Evolutionary conservation across 2,888 invertebrate genomes (phyloP), one percentile per base, ranked within the genome.

Genomic region (Acleris emargana): DNA sequence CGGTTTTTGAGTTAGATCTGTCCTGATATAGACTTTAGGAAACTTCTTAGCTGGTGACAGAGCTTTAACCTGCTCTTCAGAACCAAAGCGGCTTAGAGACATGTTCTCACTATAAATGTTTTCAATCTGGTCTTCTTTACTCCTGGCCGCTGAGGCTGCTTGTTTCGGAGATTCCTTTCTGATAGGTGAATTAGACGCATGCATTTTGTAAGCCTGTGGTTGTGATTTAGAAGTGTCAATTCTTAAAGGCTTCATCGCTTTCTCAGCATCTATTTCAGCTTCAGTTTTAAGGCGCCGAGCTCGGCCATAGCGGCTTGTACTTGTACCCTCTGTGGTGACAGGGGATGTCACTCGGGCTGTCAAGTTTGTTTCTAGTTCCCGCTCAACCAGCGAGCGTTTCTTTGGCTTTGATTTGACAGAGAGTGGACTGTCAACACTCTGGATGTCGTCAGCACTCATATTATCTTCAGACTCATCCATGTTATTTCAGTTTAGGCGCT

Each of bases 281-380:
- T 87, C 84, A n/a, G 85, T 80, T 80, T 94, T 94, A 6, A 91
- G 83, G 62, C 93, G 92, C 38, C 94, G 91, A 58, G 93, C 86
- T 77, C 95, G 88, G 9, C 95, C 95, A 80, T 94, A 95, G 16
- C 95, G 93, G 72, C 94, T 95, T 32, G 84, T 93, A 47, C 76
- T 89, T 1, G 74, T 69, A n/a, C 77, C 78, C 54, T 85, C 88
- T 13, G 71, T 70, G 1, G 79, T 76, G 4, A 81, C 76, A 1
- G 91, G 90, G 9, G 89, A 87, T 51, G 89, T 91, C 6, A 89
- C 75, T 72, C 81, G 80, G 32, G 88, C 78, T 62, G 92, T 91
- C 73, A 93, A 75, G 70, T 76, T 89, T 1, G 91, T 92, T 71
- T 91, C 92, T 47, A 93, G 77, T 76, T 91, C 89, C 49, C 91